Conservation (phyloP, 2,888 invertebrate genomes). For the Bembecia ichneumoniformis region DNA sequence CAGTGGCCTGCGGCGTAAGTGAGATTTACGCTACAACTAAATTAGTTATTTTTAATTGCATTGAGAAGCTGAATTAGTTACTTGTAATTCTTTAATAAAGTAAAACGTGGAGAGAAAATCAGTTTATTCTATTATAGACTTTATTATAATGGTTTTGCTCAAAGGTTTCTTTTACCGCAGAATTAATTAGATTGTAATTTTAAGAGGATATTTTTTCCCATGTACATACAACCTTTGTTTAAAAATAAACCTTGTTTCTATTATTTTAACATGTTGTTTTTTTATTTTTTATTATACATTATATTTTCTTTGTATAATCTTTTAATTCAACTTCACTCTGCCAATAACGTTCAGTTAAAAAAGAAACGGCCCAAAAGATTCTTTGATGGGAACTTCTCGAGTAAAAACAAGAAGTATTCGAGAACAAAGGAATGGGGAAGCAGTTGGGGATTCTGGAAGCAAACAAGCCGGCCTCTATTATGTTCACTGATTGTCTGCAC, state of each 20-base stretch:
- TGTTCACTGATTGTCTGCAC: not conserved
- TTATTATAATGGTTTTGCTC: too few relatives aligned
- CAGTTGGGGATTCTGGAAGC: not conserved
- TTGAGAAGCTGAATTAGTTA: conserved; percentile 5
- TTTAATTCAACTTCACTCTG: too few relatives aligned
- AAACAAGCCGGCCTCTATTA: not conserved
- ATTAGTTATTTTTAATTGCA: conserved; percentile 9
- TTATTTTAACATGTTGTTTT: too few relatives aligned
- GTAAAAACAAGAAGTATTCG: conserved; percentile 7
- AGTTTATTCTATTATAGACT: too few relatives aligned
- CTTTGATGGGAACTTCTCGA: conserved; percentile 4
- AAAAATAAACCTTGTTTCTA: too few relatives aligned
- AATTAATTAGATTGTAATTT: too few relatives aligned
- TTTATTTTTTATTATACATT: too few relatives aligned
- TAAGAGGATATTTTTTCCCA: too few relatives aligned
- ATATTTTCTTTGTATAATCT: too few relatives aligned
- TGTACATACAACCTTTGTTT: too few relatives aligned
- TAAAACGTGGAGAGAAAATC: too few relatives aligned
- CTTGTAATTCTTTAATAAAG: conserved; percentile 2
- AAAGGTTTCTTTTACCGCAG: too few relatives aligned
- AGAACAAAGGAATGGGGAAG: conserved; percentile 6
- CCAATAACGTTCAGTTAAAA: not conserved
- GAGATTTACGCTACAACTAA: conserved; percentile 10
- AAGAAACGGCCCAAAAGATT: not conserved
- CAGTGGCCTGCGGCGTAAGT: conserved; percentile 8